A percentile compares a stretch with the other conserved stretches of the same genome.
phyloP scores from a whole-genome alignment of 2,888 invertebrate species.

The Phyllotreta cruciferae region DNA sequence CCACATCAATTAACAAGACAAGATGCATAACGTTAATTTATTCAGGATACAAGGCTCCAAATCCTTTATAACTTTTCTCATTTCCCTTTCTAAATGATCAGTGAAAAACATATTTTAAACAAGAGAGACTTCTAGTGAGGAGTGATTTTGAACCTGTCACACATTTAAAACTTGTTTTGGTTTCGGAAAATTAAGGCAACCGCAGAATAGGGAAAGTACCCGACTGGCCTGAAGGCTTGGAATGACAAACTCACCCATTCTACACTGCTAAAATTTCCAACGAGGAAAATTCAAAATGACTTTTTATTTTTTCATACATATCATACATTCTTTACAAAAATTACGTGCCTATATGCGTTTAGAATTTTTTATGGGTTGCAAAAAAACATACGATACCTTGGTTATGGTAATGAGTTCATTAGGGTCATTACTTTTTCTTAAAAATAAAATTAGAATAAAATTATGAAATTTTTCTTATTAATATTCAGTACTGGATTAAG shows the following conservation, averaged over 20 bases:
- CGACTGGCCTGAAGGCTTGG: slow-evolving; percentile 6
- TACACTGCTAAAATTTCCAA: neutral
- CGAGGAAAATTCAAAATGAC: neutral
- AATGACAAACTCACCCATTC: neutral
- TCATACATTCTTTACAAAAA: too few relatives aligned
- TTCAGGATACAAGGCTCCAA: slow-evolving; percentile 5
- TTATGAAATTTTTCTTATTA: slow-evolving; percentile 11
- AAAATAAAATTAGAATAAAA: slow-evolving; percentile 9
- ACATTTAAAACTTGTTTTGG: slow-evolving; percentile 22
- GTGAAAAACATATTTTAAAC: slow-evolving; percentile 21
- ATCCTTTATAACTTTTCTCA: slow-evolving; percentile 25
- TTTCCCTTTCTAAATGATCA: slow-evolving; percentile 19
- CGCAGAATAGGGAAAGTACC: slow-evolving; percentile 6
- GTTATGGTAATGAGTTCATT: slow-evolving; percentile 6
- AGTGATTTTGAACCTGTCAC: slow-evolving; percentile 22
- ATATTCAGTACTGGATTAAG: slow-evolving; percentile 1
- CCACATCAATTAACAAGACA: slow-evolving; percentile 7
- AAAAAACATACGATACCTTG: neutral
- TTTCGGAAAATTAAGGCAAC: slow-evolving; percentile 12
- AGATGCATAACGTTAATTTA: slow-evolving; percentile 17
- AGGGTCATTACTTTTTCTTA: neutral
- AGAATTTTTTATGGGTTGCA: neutral
- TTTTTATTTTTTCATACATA: too few relatives aligned
- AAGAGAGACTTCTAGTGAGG: slow-evolving; percentile 8
- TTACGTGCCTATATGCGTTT: neutral